These are phyloP conservation scores for Crax fasciolata DNA, from an alignment of 2,797 vertebrate genomes.

Conservation along the genomic window DNA sequence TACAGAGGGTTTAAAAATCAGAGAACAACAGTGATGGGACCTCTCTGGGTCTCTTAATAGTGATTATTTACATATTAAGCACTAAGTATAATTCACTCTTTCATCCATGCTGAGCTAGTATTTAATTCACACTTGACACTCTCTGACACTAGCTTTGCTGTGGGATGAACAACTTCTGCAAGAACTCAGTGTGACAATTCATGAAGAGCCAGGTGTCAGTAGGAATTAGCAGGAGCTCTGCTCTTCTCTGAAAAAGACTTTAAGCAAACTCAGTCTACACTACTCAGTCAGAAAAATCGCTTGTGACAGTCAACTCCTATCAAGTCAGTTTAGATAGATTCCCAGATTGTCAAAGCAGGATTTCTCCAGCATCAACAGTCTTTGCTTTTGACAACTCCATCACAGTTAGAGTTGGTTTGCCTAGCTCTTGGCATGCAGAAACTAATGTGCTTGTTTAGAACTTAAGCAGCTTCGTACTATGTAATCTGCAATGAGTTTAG, in stretches of 20 bases:
- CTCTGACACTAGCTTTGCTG: neutral
- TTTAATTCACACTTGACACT: neutral
- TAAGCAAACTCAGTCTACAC: neutral
- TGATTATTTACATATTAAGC: neutral
- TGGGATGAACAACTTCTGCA: neutral
- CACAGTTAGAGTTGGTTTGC: neutral
- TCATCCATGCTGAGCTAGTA: neutral
- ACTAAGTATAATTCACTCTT: neutral
- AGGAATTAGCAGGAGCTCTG: constrained; percentile 15
- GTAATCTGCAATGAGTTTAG: neutral
- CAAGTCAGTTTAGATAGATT: constrained; percentile 24
- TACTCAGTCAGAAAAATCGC: neutral
- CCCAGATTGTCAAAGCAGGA: neutral
- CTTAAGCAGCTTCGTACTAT: neutral
- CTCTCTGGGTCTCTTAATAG: neutral
- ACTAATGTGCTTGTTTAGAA: neutral
- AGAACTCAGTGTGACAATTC: neutral
- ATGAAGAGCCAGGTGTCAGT: neutral
- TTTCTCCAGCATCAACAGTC: constrained; percentile 14
- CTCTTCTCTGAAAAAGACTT: neutral
- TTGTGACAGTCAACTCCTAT: neutral
- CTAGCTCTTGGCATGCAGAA: neutral
- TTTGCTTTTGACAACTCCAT: constrained; percentile 15
- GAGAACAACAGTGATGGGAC: neutral
- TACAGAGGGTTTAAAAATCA: neutral